A percentile compares a stretch with the other conserved stretches of the same genome.
phyloP scores from a whole-genome alignment of 2,797 vertebrate genomes.

The Lagorchestes hirsutus region DNA sequence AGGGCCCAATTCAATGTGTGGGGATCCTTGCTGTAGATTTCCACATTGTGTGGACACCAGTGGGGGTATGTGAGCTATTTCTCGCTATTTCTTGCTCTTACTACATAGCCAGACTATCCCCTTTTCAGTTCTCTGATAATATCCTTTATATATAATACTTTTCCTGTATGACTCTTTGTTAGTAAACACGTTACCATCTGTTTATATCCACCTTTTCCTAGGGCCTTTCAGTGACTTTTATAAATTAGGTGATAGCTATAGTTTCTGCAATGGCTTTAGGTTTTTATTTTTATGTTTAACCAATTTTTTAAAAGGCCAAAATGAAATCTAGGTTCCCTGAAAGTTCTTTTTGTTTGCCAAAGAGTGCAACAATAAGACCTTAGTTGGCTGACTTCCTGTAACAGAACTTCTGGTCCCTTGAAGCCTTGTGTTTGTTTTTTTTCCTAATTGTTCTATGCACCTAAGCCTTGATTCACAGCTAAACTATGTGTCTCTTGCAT shows the following conservation, averaged over 20 bases:
- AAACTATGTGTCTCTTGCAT: neutral
- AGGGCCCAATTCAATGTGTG: neutral
- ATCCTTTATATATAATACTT: neutral
- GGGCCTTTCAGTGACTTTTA: neutral
- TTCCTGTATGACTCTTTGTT: neutral
- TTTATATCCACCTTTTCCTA: neutral
- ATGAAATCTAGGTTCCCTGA: neutral
- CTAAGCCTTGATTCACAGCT: neutral
- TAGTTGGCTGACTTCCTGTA: neutral
- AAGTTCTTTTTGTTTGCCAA: neutral
- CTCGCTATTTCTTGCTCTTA: neutral
- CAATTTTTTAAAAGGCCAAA: neutral
- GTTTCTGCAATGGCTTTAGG: neutral
- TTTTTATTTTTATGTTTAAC: neutral
- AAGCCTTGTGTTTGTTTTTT: neutral
- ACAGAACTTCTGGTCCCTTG: neutral
- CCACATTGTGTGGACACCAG: neutral
- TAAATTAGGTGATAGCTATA: neutral
- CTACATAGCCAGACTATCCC: neutral
- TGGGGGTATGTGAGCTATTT: neutral
- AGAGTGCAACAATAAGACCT: neutral
- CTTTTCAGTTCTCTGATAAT: neutral
- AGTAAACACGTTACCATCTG: neutral
- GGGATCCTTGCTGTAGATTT: neutral
- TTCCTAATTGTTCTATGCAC: neutral